Conservation (phyloP, 2,113 vertebrate species). For the Stictonetta naevosa region DNA sequence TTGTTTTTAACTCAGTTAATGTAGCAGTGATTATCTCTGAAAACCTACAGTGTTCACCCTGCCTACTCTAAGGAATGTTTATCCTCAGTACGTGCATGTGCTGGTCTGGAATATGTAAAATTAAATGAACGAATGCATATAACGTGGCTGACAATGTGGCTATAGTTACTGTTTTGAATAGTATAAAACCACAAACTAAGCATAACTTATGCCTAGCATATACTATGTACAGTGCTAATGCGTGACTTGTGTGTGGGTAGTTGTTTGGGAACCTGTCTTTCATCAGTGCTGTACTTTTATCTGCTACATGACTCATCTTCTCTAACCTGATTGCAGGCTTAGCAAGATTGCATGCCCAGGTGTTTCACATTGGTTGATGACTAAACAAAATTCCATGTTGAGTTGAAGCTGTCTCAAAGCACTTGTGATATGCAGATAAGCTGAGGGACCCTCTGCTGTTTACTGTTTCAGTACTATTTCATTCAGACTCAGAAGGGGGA, state of each 20-base stretch:
- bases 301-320: constrained; percentile 3
- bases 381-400: not conserved
- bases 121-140: not conserved
- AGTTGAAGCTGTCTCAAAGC: not conserved
- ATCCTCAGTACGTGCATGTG: not conserved
- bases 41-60: not conserved
- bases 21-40: not conserved
- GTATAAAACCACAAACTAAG: not conserved
- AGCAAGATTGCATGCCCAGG: not conserved
- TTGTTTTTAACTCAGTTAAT: not conserved
- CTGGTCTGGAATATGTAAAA: not conserved
- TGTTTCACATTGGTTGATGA: not conserved
- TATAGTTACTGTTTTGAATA: not conserved
- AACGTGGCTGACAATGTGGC: not conserved
- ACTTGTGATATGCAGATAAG: not conserved
- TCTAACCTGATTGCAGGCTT: not conserved
- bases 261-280: not conserved
- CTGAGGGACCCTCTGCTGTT: not conserved
- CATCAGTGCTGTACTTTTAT: constrained; percentile 1
- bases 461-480: not conserved
- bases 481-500: not conserved
- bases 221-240: not conserved
- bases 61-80: not conserved
- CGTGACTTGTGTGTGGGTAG: not conserved
- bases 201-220: not conserved